Base-by-base conservation (phyloP, 2,888 invertebrate genomes). In the Sarcophaga carnaria region DNA sequence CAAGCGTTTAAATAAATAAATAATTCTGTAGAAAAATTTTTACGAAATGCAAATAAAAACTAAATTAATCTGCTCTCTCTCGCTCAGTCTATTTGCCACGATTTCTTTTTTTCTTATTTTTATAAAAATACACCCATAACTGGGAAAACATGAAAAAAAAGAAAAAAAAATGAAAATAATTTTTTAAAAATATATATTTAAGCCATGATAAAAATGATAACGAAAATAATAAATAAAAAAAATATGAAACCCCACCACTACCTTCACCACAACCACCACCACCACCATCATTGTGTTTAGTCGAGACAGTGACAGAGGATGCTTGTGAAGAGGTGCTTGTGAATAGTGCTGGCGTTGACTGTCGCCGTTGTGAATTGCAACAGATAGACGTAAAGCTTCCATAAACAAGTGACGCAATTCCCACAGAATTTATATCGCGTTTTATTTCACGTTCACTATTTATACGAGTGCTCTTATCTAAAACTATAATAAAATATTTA, bases 401-500 rank as follows among this genome's bases (percentile, higher is more conserved):
- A 71, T 75, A 71, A 76, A 76, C 86, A 86, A 83, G 54, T 86
- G 86, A 86, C 86, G 86, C 86, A 83, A 69, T 86, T 86, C 86
- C 63, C 86, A 83, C 63, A 83, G 71, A 80, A 83, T 83, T 76
- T 83, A 76, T 77, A 59, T 49, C 62, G 47, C 20, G 17, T 60
- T 76, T 60, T 63, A 5, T 76, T 27, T 20, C 54, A 14, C 64
- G 4, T 22, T 22, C 22, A 17, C n/a, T 67, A 67, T 14, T 74
- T 59, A 12, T 2, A 59, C 25, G 49, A 45, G 64, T 64, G 59
- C 66, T 67, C 20, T 76, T 78, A 74, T 83, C 37, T 64, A 70
- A 70, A 54, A 64, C 63, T 70, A 63, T 70, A 63, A 49, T 63
- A 54, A 70, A 49, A 60, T 77, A 45, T 78, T 69, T 66, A 45